Evolutionary conservation across 2,888 invertebrate species (phyloP), one percentile per base, ranked within the genome.

Genomic region (Rhingia rostrata): DNA sequence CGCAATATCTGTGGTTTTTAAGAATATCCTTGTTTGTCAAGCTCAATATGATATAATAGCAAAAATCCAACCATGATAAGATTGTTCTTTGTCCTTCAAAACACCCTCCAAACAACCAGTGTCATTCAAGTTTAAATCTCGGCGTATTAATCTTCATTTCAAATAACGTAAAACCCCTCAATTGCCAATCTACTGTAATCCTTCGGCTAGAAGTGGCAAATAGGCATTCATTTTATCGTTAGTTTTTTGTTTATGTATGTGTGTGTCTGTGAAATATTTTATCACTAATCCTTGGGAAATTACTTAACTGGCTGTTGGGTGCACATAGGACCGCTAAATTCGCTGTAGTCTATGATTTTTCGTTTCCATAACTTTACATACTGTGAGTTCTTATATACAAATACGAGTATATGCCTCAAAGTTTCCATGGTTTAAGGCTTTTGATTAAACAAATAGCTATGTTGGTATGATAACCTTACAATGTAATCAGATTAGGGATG

Each of bases 151-250:
- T 49, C 70, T 58, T 41, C 41, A 41, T 70, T 60, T 41, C 33
- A 60, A 60, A 56, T 30, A 56, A 37, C 54, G 47, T 30, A 49
- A 47, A 58, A 70, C 51, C 70, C 60, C 58, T 33, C 39, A 49
- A 60, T 70, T 58, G 49, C 14, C 60, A 49, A 60, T 70, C 39
- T 22, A 5, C 32, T 37, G 32, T 51, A 32, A 51, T 12, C 49
- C 37, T 14, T 37, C 32, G 12, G 58, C 32, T 49, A 10, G 49
- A 6, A 7, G 47, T 41, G 58, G 41, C 37, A 60, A 49, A 49
- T 39, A n/a, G 22, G 10, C 49, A 51, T 41, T 67, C 54, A 67
- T 54, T 41, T 66, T 39, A 51, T 32, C 22, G 56, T n/a, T 49
- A 32, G 37, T 33, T 35, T 22, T 22, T 22, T 3, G 10, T 51